Evolutionary conservation across 23 tunicate genomes (phyloP), one percentile per base, ranked within the genome.

Genomic region (Trididemnum nubilum): DNA sequence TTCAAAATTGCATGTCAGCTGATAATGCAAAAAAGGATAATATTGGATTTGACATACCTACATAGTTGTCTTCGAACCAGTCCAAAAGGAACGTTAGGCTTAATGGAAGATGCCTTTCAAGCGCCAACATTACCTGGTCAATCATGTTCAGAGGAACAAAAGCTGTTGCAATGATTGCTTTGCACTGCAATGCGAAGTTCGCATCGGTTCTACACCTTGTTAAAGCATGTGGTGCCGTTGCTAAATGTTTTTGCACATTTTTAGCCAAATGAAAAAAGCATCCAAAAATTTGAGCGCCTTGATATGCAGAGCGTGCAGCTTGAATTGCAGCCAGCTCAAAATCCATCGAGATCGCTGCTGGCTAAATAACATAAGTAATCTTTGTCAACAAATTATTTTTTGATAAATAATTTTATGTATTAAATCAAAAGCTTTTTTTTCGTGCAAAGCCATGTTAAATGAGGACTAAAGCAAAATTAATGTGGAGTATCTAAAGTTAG

Each of bases 11-110:
- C n/a, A n/a, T n/a, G n/a, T n/a, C n/a, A n/a, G n/a, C n/a, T n/a
- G n/a, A n/a, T n/a, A n/a, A n/a, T n/a, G n/a, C n/a, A n/a, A n/a
- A n/a, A n/a, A n/a, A n/a, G n/a, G n/a, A n/a, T n/a, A n/a, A n/a
- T n/a, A n/a, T n/a, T 44, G 54, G 15, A 9, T 44, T 44, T 36
- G 18, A 38, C 80, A 2, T 38, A 75, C 82, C 82, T 3, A 51
- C 60, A 27, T 38, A 78, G 37, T 58, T 38, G 22, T 78, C 82
- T 78, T 78, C 73, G 3, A 78, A 33, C 82, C 82, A 78, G n/a
- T 59, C 24, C 35, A 78, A 27, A 4, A 78, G 37, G 60, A 78
- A 78, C 29, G 9, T 27, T 9, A 78, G 35, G 12, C 60, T 58
- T 3, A 12, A 24, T 3, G 73, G 82, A 27, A 78, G 34, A 33